Percentiles rank a stretch among this genome's conserved stretches.
phyloP scores from a whole-genome alignment of 2,888 invertebrate genomes.

The Leptarthrus brevirostris region DNA sequence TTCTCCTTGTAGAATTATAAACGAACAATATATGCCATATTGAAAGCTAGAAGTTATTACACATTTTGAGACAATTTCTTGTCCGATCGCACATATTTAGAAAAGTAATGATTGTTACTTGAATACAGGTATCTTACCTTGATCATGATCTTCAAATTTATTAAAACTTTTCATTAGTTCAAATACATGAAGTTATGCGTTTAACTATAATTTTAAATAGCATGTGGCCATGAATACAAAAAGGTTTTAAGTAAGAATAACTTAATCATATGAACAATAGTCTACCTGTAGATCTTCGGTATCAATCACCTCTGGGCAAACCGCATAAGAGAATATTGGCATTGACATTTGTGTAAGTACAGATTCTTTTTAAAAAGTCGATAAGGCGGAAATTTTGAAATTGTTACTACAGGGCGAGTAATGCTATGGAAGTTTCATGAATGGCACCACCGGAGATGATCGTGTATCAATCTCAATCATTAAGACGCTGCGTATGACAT shows the following conservation, averaged over 20 bases:
- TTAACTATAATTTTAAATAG: no score
- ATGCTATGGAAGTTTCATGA: neutral
- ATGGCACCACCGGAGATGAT: conserved; percentile 17
- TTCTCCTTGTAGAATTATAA: no score
- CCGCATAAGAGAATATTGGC: neutral
- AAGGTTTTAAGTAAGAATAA: neutral
- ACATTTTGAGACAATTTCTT: no score
- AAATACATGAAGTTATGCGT: no score
- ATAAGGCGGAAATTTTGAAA: conserved; percentile 24
- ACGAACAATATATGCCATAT: no score
- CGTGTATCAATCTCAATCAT: conserved; percentile 23
- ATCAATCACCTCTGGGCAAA: no score
- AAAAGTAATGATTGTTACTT: no score
- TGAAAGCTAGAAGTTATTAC: no score
- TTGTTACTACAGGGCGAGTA: neutral
- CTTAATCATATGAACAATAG: neutral
- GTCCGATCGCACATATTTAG: no score
- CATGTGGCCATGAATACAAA: conserved; percentile 2
- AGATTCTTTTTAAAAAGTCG: neutral
- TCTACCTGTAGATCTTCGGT: neutral
- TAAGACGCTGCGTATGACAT: conserved; percentile 11
- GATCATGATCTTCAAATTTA: no score
- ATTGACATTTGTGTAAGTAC: conserved; percentile 1
- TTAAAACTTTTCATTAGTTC: no score
- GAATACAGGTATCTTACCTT: no score